These are phyloP conservation scores for Mesoligia furuncula DNA, from an alignment of 2,888 invertebrate species.

Conservation along the genomic window DNA sequence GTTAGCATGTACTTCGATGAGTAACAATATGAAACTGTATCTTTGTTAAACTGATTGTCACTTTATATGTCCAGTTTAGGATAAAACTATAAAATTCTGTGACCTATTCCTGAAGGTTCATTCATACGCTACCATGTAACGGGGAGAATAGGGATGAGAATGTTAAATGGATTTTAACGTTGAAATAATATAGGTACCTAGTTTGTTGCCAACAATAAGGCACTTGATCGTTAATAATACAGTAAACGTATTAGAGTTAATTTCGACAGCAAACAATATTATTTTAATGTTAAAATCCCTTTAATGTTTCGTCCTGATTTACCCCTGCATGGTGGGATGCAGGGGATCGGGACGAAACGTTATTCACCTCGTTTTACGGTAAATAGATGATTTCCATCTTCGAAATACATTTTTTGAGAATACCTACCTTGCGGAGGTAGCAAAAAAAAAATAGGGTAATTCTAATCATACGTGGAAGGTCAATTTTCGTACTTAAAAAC, in stretches of 20 bases:
- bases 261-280: too few species aligned
- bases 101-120: neutral
- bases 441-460: neutral
- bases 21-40: constrained; percentile 19
- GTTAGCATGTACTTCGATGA: constrained; percentile 37
- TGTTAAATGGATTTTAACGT: too few species aligned
- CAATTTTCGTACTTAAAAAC: neutral
- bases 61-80: neutral
- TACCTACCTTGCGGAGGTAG: neutral
- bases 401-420: neutral
- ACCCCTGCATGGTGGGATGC: too few species aligned
- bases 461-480: neutral
- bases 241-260: too few species aligned
- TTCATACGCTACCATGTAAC: neutral
- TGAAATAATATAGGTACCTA: too few species aligned
- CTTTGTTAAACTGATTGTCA: constrained; percentile 29
- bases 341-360: too few species aligned
- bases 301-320: too few species aligned
- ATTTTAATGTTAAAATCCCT: too few species aligned
- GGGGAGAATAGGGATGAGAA: too few species aligned
- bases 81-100: neutral
- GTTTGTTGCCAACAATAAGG: too few species aligned
- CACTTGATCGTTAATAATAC: too few species aligned
- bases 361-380: too few species aligned
- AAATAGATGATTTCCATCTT: neutral